Evolutionary conservation across 1,140 invertebrate genomes (phyloP).

Genomic region (Pseudomyrmex concolor): DNA sequence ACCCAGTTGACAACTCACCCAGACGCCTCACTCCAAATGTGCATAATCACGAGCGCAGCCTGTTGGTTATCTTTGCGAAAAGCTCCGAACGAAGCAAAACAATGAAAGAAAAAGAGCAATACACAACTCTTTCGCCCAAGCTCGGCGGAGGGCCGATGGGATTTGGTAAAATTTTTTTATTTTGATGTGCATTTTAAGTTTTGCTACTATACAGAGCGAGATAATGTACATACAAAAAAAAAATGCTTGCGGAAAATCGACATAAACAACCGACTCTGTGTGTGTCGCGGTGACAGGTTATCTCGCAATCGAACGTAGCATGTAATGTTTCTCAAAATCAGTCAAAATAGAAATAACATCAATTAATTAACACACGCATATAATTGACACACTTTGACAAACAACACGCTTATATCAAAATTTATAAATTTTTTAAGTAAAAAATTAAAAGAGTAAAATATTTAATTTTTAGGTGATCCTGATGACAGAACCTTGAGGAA

Average conservation of each 20-base stretch:
- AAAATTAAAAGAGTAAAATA: not conserved
- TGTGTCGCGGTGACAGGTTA: too few relatives aligned
- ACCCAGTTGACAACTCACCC: slow-evolving; percentile 60
- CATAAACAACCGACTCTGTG: too few relatives aligned
- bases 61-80: not conserved
- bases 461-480: slow-evolving; percentile 91
- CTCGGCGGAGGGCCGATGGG: slow-evolving; percentile 85
- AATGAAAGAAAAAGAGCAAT: slow-evolving; percentile 40
- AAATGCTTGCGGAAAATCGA: too few relatives aligned
- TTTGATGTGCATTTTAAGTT: not conserved
- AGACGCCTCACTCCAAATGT: slow-evolving; percentile 79
- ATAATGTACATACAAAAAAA: too few relatives aligned
- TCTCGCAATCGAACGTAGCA: too few relatives aligned
- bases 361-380: too few relatives aligned
- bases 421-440: too few relatives aligned
- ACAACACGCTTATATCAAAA: too few relatives aligned
- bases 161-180: slow-evolving; percentile 82
- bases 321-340: too few relatives aligned
- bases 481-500: slow-evolving; percentile 91
- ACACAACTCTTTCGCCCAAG: slow-evolving; percentile 78
- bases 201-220: too few relatives aligned
- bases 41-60: slow-evolving; percentile 77
- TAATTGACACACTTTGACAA: too few relatives aligned
- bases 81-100: not conserved
- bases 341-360: too few relatives aligned